Evolutionary conservation across 1,140 invertebrate species (phyloP), one percentile per base, ranked within the genome.

Genomic region (Saccostrea cuccullata): DNA sequence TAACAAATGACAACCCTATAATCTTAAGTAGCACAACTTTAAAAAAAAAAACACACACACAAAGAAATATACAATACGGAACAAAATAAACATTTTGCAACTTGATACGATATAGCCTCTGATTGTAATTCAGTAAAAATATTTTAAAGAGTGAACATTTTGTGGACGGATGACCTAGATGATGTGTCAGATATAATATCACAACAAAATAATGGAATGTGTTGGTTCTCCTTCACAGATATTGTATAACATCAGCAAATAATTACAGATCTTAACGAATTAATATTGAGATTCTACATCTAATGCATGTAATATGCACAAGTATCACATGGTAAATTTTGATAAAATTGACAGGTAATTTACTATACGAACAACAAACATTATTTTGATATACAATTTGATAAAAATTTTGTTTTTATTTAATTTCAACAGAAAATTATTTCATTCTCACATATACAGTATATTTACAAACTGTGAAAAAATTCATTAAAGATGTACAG

Each of bases 361-460:
- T 64, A 58, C 13, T 58, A 82, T n/a, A 26, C 86, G 77, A 47
- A 58, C 86, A 36, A 87, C 64, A 64, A 87, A 60, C 20, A 83
- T 77, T 55, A 83, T 87, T 26, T 87, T 55, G 77, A 87, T 87
- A 20, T 12, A 56, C 55, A 55, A 85, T 23, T 56, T n/a, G 23
- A n/a, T 85, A 55, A 85, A 85, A 85, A 23, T 60, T 30, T 55
- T 47, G 47, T 47, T 9, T 47, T 47, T 9, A 47, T 47, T 64
- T 64, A 20, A 64, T 20, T 6, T 64, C 58, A 64, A 6, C 17
- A 8, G 58, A 20, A 64, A 17, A 64, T 64, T 64, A 64, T 2
- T 20, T 64, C 58, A 64, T 64, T 64, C 8, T 13, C 58, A 20
- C 17, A 64, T 20, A n/a, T 64, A 3, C 15, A 64, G n/a, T 20